phyloP scores from a whole-genome alignment of 2,797 vertebrate species.

The Sebastolobus alascanus region DNA sequence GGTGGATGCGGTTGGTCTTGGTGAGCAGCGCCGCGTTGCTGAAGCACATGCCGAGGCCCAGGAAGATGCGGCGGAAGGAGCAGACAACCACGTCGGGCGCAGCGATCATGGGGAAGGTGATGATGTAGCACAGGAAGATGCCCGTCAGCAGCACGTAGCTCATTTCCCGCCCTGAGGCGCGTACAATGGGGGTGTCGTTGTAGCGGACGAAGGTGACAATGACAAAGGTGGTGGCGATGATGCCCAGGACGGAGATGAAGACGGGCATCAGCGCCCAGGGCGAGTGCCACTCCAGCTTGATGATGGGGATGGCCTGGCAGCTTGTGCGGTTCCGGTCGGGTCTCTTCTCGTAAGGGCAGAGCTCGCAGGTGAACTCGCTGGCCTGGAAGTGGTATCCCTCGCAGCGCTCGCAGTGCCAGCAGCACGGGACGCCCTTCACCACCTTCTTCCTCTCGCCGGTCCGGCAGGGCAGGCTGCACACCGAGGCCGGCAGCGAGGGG shows the following conservation, averaged over 20 bases:
- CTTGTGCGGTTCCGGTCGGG: conserved; percentile 92
- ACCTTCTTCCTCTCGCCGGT: conserved; percentile 95
- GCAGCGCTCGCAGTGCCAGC: conserved; percentile 97
- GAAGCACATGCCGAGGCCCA: conserved; percentile 97
- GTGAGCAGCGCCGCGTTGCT: conserved; percentile 96
- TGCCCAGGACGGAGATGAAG: conserved; percentile 93
- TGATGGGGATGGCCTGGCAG: conserved; percentile 93
- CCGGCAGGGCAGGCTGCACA: conserved; percentile 94
- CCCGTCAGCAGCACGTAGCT: conserved; percentile 96
- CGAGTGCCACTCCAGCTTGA: conserved; percentile 96
- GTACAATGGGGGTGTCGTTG: conserved; percentile 94
- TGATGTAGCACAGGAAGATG: conserved; percentile 95
- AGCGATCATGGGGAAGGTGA: conserved; percentile 96
- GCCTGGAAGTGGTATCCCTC: conserved; percentile 94
- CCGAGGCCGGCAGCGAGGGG: conserved; percentile 86
- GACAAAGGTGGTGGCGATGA: conserved; percentile 92
- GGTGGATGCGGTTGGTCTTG: conserved; percentile 98
- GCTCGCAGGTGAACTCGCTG: conserved; percentile 92
- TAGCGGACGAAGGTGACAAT: conserved; percentile 92
- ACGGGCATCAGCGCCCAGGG: conserved; percentile 94
- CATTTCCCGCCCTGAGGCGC: conserved; percentile 94
- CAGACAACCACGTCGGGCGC: conserved; percentile 90
- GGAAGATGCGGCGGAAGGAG: conserved; percentile 93
- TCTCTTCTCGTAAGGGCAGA: conserved; percentile 92
- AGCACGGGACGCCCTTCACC: conserved; percentile 95